Conservation (phyloP, 1,140 invertebrate species). For the Thereuonema tuberculata region DNA sequence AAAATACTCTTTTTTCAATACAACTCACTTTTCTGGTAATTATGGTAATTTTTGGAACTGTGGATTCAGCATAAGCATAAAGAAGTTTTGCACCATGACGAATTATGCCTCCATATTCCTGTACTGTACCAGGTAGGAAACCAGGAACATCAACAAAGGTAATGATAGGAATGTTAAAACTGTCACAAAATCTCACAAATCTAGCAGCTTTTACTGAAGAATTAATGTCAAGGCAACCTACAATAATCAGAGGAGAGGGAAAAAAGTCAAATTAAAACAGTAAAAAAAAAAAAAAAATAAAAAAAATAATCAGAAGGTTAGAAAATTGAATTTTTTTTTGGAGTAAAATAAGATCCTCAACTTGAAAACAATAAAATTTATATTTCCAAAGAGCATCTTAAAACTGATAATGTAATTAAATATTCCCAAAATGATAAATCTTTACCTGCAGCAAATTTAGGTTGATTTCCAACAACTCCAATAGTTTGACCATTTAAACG, state of each 20-base stretch:
- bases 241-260: too few species aligned
- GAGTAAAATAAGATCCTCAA: too few species aligned
- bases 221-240: constrained; percentile 61
- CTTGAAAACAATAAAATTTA: too few species aligned
- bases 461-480: constrained; percentile 58
- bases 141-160: constrained; percentile 63
- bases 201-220: constrained; percentile 57
- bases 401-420: too few species aligned
- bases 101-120: constrained; percentile 58
- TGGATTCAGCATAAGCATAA: constrained; percentile 59
- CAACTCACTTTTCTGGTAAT: constrained; percentile 60
- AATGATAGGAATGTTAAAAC: constrained; percentile 57
- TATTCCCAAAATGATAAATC: too few species aligned
- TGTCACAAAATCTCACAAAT: constrained; percentile 60
- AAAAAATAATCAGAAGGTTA: too few species aligned
- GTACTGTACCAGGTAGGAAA: constrained; percentile 50
- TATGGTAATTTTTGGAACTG: constrained; percentile 58
- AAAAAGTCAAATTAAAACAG: too few species aligned
- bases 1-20: too few species aligned
- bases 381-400: too few species aligned
- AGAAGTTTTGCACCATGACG: constrained; percentile 59
- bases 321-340: too few species aligned
- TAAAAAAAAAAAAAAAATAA: too few species aligned
- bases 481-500: constrained; percentile 54
- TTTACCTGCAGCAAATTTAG: constrained; percentile 52